Base-by-base conservation (phyloP, 2,888 invertebrate species). In the Imbricaverruca yamaguchii region DNA sequence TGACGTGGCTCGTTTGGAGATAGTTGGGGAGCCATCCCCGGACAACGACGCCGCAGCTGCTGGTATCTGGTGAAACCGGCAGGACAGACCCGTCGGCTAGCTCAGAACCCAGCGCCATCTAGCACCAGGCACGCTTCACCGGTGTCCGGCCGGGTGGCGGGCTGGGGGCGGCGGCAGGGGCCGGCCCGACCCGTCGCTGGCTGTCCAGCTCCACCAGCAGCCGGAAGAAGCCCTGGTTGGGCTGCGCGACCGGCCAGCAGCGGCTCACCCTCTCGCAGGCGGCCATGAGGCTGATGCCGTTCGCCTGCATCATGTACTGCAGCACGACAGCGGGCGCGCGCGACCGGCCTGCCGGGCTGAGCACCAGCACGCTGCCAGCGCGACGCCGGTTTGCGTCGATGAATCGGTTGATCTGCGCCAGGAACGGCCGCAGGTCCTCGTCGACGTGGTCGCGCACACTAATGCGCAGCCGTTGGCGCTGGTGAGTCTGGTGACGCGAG, bases 331-430 rank as follows among this genome's bases (percentile, higher is more conserved):
- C 74, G 15, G 83, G 83, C 23, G 82, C 83, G 12, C 83, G 77
- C 67, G 81, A 82, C 12, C 39, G 81, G 21, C 83, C 83, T 25
- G 83, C 69, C 55, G 65, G 61, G 69, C 82, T 81, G 80, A 82
- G 82, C 53, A 83, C 82, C 23, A 83, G 74, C 15, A 83, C 82
- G 78, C 82, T 81, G 57, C 77, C 81, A 21, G 61, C 56, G 25
- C 80, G 59, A 2, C 25, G 57, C 8, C 74, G 59, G 80, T 81
- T 65, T 7, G 74, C 61, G 55, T 81, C 63, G 67, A 83, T 80
- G 83, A 83, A 83, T 0, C 80, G 78, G 82, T 82, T 83, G 15
- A 83, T 56, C 55, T 83, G 83, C 18, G 57, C 59, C 80, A 80
- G 80, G 61, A 80, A 83, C 67, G 82, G 83, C 11, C 53, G 77